phyloP scores from a whole-genome alignment of 1,140 invertebrate species.

The Periplaneta americana region DNA sequence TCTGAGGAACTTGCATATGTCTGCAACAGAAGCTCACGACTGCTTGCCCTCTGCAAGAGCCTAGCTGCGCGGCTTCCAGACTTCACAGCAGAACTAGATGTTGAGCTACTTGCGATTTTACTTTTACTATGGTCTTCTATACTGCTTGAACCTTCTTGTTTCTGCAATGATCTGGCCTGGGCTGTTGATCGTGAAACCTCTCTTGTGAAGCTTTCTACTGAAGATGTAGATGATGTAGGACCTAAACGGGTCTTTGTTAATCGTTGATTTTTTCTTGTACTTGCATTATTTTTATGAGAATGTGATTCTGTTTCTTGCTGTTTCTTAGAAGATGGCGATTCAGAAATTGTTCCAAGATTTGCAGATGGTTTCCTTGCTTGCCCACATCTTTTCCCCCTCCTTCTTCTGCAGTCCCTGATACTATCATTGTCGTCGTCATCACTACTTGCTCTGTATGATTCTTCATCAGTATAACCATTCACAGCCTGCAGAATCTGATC shows the following conservation, averaged over 20 bases:
- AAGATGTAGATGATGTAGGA: slow-evolving; percentile 37
- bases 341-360: slow-evolving; percentile 39
- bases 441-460: slow-evolving; percentile 29
- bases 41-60: slow-evolving; percentile 41
- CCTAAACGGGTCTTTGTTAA: neutral
- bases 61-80: slow-evolving; percentile 33
- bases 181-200: slow-evolving; percentile 17
- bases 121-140: slow-evolving; percentile 21
- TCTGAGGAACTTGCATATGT: slow-evolving; percentile 44
- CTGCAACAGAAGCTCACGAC: slow-evolving; percentile 38
- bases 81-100: slow-evolving; percentile 20
- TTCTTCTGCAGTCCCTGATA: neutral
- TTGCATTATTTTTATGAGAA: slow-evolving; percentile 17
- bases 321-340: slow-evolving; percentile 38
- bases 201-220: slow-evolving; percentile 35
- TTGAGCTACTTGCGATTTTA: slow-evolving; percentile 22
- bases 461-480: slow-evolving; percentile 45
- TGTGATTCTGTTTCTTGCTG: slow-evolving; percentile 21
- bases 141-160: neutral
- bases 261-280: slow-evolving; percentile 11
- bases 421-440: slow-evolving; percentile 27
- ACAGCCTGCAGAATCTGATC: slow-evolving; percentile 45
- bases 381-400: neutral
- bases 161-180: neutral
- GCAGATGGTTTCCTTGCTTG: neutral